Base-by-base conservation (phyloP, 1,140 invertebrate species). In the Bombus terrestris region DNA sequence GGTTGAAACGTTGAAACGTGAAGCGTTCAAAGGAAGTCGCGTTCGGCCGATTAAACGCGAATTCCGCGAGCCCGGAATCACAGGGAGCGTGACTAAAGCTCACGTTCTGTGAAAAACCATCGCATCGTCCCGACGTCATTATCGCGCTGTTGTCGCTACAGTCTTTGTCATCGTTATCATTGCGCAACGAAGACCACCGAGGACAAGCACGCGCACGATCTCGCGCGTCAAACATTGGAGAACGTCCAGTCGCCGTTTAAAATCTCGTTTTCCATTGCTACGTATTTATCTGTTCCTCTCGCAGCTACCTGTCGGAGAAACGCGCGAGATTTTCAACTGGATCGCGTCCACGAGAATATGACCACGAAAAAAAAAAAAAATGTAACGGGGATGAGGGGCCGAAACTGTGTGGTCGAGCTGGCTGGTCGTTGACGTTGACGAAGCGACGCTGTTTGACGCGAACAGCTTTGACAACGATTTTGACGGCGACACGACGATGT, bases 111-210 rank as follows among this genome's bases (percentile, higher is more conserved):
- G 59, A 64, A 66, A 66, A 66, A 66, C n/a, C 62, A 66, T 18
- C n/a, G n/a, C n/a, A 32, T 66, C 62, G 62, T 18, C n/a, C 12
- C 59, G 59, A n/a, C 88, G 85, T 85, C 64, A 85, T 90, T 90
- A 91, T 91, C 90, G 83, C 68, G 83, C 43, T 85, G 90, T 83
- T 89, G 84, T 85, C 74, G 81, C 77, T 43, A 66, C 62, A 83
- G 76, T 68, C 85, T 89, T 91, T 89, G 90, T 91, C 78, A 87
- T 87, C 89, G 90, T 92, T 92, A 92, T 92, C 91, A 90, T 92
- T 92, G 89, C 89, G 90, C 90, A 92, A 92, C 83, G 53, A 68
- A 83, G 82, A 90, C 86, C 88, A 87, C 75, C 87, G 87, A 87
- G 76, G 88, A 89, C 88, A 86, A 72, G 76, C 73, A 79, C 72